Base-by-base conservation (phyloP, 1,140 invertebrate species). In the Diabrotica virgifera region DNA sequence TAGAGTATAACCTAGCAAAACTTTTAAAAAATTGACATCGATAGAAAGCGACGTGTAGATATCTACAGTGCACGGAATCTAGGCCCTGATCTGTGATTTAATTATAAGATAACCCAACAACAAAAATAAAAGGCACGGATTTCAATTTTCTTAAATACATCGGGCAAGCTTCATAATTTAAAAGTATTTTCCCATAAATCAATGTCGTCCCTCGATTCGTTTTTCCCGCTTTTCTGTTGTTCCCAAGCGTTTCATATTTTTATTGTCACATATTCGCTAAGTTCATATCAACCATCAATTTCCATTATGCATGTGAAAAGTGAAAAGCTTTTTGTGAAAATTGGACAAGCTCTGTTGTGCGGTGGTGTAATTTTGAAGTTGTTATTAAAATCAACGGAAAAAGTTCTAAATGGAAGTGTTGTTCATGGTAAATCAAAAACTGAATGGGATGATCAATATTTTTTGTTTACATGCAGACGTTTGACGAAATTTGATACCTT, bases 281-380 rank as follows among this genome's bases (percentile, higher is more conserved):
- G 40, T 46, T 46, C 40, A 46, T 46, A 46, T 46, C 40, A 46
- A 46, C 40, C 40, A 46, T 46, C 40, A 46, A 46, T 46, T 46
- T 46, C 40, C 40, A 46, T 46, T 46, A 46, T 46, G n/a, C n/a
- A 46, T 46, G 40, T 46, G 40, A 46, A n/a, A 46, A 46, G 40
- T 10, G 40, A 46, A 46, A 46, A 46, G 40, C 40, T 46, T 46
- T 46, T 46, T 46, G 40, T 46, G 40, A n/a, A 46, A 46, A 46
- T 46, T 46, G n/a, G n/a, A 46, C 40, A 46, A 46, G 40, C 40
- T 46, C 40, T n/a, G 40, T 46, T 46, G 40, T 46, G 5, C 6
- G 24, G 24, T 24, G 24, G 24, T 46, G 40, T 46, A 46, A 46
- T 46, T 46, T 46, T 46, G 40, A n/a, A 46, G n/a, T 46, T 46